Evolutionary conservation across 2,113 vertebrate genomes (phyloP).

Genomic region (Brachypteracias leptosomus): DNA sequence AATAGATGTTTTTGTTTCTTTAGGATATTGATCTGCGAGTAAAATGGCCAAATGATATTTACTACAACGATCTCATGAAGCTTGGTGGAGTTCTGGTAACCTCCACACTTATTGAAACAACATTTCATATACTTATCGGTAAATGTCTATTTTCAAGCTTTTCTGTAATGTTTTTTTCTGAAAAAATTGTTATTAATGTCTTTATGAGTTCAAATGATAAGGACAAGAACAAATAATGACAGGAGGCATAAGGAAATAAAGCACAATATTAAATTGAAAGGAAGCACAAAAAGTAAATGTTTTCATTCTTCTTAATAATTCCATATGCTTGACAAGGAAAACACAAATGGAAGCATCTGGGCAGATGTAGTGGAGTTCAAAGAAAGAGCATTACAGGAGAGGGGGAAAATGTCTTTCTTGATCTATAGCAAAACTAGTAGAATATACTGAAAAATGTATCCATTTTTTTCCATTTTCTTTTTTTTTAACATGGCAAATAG

Average conservation of each 20-base stretch:
- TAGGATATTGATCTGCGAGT: slow-evolving; percentile 90
- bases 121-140: slow-evolving; percentile 92
- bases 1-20: neutral
- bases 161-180: neutral
- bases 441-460: neutral
- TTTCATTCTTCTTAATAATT: slow-evolving; percentile 32
- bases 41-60: slow-evolving; percentile 99
- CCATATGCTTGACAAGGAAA: slow-evolving; percentile 27
- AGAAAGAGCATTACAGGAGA: neutral
- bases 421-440: neutral
- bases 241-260: neutral
- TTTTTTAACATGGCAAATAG: neutral
- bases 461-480: neutral
- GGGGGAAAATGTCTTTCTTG: neutral
- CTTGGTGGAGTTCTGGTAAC: slow-evolving; percentile 94
- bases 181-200: neutral
- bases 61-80: slow-evolving; percentile 90
- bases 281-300: slow-evolving; percentile 1
- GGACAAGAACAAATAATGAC: neutral
- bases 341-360: neutral
- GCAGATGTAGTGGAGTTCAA: neutral
- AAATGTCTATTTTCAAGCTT: slow-evolving; percentile 37
- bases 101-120: slow-evolving; percentile 85
- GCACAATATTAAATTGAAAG: neutral
- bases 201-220: neutral